Base-by-base conservation (phyloP, 2,797 vertebrate genomes). In the Dromococcyx pavoninus region DNA sequence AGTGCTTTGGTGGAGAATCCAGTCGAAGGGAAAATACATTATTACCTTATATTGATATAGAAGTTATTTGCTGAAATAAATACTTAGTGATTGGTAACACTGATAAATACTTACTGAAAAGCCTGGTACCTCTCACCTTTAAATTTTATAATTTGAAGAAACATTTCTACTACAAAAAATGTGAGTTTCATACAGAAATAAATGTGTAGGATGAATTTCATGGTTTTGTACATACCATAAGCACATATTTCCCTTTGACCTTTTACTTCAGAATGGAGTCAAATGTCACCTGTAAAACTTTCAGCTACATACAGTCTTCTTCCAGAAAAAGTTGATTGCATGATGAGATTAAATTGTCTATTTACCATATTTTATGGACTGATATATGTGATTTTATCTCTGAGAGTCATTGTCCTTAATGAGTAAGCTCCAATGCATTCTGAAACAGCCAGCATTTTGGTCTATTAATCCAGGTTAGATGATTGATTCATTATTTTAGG, bases 401-500 rank as follows among this genome's bases (percentile, higher is more conserved):
- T 66, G 37, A 70, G 54, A 86, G 30, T 46, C 46, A 56, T 71
- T 95, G 78, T 96, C 85, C 76, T 94, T 94, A 91, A 89, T 93
- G 70, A 91, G 17, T 91, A 88, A 92, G 46, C 73, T 95, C 69
- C 73, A 80, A 0, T 88, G 77, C 70, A 33, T 89, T 86, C 56
- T 80, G 77, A 80, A 95, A 86, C 39, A 81, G 69, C 25, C 58
- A 90, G 4, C n/a, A 71, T 95, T 94, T 92, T 93, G 14, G 28
- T 95, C 88, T 92, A 6, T 89, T 91, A 90, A 89, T 92, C 61
- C 76, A 83, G 51, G 76, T 88, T 92, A 85, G 73, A 93, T 30
- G 73, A 93, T 27, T 77, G 78, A 88, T 95, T 82, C 25, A 80
- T 93, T 96, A 69, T 86, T 93, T 95, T 84, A 91, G 79, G 35